These are phyloP conservation scores for Melanostoma mellinum DNA, from an alignment of 2,888 invertebrate species.

Conservation along the genomic window DNA sequence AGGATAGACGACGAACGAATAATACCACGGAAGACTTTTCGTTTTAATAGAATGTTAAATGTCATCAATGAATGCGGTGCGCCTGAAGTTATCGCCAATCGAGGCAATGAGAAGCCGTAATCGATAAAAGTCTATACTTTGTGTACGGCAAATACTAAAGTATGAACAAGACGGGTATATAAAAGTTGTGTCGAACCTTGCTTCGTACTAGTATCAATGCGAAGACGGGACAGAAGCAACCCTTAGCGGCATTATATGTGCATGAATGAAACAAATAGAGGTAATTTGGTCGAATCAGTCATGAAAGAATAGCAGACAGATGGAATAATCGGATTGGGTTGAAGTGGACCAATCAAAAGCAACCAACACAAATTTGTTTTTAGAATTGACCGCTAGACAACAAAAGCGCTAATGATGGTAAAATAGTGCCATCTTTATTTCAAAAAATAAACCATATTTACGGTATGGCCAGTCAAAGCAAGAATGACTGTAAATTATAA, in stretches of 20 bases:
- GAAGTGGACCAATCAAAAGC: constrained; percentile 81
- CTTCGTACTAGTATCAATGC: constrained; percentile 10
- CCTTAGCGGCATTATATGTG: constrained; percentile 22
- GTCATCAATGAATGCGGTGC: constrained; percentile 36
- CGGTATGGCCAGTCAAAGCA: background rate
- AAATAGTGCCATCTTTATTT: constrained; percentile 28
- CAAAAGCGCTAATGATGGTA: constrained; percentile 51
- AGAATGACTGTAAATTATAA: background rate
- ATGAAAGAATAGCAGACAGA: constrained; percentile 82
- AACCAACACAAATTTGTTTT: constrained; percentile 73
- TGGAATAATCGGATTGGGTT: constrained; percentile 87
- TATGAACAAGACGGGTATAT: background rate
- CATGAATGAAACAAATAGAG: constrained; percentile 52
- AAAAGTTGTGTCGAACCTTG: background rate
- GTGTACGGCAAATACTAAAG: constrained; percentile 1
- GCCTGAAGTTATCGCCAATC: constrained; percentile 3
- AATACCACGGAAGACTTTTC: constrained; percentile 47
- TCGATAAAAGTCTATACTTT: background rate
- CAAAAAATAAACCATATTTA: background rate
- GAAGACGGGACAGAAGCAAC: constrained; percentile 18
- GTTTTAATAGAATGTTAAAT: constrained; percentile 63
- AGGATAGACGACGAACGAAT: constrained; percentile 66
- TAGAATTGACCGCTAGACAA: constrained; percentile 41
- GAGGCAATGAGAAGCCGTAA: background rate
- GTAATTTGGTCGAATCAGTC: constrained; percentile 32